Conservation (phyloP, 1,140 invertebrate species). For the Drosophila watanabei region DNA sequence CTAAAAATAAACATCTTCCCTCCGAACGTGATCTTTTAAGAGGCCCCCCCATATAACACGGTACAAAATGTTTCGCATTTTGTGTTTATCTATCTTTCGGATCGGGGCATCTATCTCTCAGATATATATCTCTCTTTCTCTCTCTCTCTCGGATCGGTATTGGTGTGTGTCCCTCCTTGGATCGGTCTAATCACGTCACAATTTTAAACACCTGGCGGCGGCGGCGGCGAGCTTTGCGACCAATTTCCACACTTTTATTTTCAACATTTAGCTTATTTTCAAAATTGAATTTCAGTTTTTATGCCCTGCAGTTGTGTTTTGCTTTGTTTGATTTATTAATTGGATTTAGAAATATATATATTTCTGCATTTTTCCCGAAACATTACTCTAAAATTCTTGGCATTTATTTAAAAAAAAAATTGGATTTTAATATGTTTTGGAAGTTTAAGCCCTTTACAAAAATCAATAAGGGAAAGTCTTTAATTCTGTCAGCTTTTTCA, state of each 20-base stretch:
- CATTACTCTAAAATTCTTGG: not conserved
- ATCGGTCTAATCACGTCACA: slow-evolving; percentile 54
- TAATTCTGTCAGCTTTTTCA: too few species aligned
- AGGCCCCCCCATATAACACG: slow-evolving; percentile 14
- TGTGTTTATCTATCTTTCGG: slow-evolving; percentile 35
- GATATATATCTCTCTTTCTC: not conserved
- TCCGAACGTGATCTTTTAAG: slow-evolving; percentile 38
- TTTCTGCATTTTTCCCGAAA: not conserved
- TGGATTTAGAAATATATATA: not conserved
- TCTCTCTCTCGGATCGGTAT: too few species aligned
- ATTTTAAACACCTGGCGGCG: slow-evolving; percentile 65
- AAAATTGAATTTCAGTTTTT: slow-evolving; percentile 18
- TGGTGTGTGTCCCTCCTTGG: not conserved
- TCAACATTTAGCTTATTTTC: slow-evolving; percentile 15
- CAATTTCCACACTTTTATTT: slow-evolving; percentile 26
- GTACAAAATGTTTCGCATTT: slow-evolving; percentile 27
- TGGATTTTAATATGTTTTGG: slow-evolving; percentile 20
- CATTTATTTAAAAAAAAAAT: not conserved
- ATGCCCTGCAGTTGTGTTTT: slow-evolving; percentile 34
- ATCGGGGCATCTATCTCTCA: not conserved
- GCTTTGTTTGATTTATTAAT: slow-evolving; percentile 15
- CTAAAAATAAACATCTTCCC: slow-evolving; percentile 70
- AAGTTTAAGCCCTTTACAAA: not conserved
- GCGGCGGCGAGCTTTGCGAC: slow-evolving; percentile 38
- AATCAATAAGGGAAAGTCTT: too few species aligned